A percentile compares a stretch with the other conserved stretches of the same genome.
Conservation (phyloP, 2,113 vertebrate species). For the Collichthys lucidus region DNA sequence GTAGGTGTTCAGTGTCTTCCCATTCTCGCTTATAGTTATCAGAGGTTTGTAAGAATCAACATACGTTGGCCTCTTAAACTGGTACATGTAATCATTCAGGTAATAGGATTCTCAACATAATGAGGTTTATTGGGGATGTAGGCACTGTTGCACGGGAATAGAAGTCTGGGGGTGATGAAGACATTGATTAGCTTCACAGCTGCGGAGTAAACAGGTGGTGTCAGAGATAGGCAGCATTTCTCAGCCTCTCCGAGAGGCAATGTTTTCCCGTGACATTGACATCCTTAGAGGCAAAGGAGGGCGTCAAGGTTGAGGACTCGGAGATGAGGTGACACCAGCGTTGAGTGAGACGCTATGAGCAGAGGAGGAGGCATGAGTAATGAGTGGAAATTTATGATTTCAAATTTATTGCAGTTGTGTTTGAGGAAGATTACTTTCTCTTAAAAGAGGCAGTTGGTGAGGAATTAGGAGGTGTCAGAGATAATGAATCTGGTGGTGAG, state of each 20-base stretch:
- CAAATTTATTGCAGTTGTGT: slow-evolving; percentile 59
- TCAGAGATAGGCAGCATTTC: slow-evolving; percentile 61
- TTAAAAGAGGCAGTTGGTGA: slow-evolving; percentile 72
- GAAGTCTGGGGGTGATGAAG: slow-evolving; percentile 59
- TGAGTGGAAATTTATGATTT: slow-evolving; percentile 56
- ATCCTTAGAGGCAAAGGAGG: slow-evolving; percentile 29
- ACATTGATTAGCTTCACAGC: slow-evolving; percentile 64
- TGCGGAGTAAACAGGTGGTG: slow-evolving; percentile 70
- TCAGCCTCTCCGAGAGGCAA: slow-evolving; percentile 38
- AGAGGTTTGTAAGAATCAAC: background rate
- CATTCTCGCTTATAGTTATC: slow-evolving; percentile 15
- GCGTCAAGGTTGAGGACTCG: slow-evolving; percentile 27
- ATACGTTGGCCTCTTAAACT: slow-evolving; percentile 10
- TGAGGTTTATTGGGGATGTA: slow-evolving; percentile 49
- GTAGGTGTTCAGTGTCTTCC: slow-evolving; percentile 33
- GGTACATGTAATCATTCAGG: slow-evolving; percentile 25
- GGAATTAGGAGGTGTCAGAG: slow-evolving; percentile 71
- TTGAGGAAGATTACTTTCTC: slow-evolving; percentile 68
- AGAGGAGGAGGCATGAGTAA: slow-evolving; percentile 22
- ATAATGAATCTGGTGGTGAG: slow-evolving; percentile 68
- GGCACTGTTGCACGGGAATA: slow-evolving; percentile 35
- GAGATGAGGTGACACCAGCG: slow-evolving; percentile 16
- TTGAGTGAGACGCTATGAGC: slow-evolving; percentile 43
- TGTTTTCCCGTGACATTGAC: slow-evolving; percentile 40
- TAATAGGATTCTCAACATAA: slow-evolving; percentile 45